These are phyloP conservation scores for Xiphophorus hellerii DNA, from an alignment of 2,113 vertebrate species.

Conservation along the genomic window DNA sequence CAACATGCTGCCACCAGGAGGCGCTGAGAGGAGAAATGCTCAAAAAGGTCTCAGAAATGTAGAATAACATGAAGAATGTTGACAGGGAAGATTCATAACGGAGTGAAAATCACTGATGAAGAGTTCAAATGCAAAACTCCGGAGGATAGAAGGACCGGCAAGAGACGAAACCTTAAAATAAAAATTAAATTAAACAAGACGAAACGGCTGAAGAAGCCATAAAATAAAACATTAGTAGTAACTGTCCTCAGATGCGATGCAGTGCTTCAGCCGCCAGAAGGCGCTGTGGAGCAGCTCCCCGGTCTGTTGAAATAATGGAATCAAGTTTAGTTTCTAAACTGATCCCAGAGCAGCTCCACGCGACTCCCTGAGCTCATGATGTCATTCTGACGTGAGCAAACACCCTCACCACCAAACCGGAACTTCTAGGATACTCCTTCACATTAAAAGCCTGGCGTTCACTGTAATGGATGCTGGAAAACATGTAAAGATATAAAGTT, in stretches of 20 bases:
- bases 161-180: not conserved
- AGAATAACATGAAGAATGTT: too few species aligned
- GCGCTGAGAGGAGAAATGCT: too few species aligned
- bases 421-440: not conserved
- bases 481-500: too few species aligned
- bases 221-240: too few species aligned
- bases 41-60: too few species aligned
- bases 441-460: constrained; percentile 3
- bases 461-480: not conserved
- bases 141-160: not conserved
- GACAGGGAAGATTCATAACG: too few species aligned
- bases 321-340: not conserved
- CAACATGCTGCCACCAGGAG: too few species aligned
- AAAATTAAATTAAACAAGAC: not conserved
- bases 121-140: not conserved
- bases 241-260: not conserved
- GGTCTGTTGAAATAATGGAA: not conserved
- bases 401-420: not conserved
- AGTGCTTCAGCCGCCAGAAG: constrained; percentile 4
- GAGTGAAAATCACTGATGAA: too few species aligned
- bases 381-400: not conserved
- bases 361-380: not conserved
- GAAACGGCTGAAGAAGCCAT: too few species aligned
- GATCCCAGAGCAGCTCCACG: not conserved
- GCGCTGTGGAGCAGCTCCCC: not conserved